phyloP scores from a whole-genome alignment of 1,140 invertebrate species.

The Epicauta chinensis region DNA sequence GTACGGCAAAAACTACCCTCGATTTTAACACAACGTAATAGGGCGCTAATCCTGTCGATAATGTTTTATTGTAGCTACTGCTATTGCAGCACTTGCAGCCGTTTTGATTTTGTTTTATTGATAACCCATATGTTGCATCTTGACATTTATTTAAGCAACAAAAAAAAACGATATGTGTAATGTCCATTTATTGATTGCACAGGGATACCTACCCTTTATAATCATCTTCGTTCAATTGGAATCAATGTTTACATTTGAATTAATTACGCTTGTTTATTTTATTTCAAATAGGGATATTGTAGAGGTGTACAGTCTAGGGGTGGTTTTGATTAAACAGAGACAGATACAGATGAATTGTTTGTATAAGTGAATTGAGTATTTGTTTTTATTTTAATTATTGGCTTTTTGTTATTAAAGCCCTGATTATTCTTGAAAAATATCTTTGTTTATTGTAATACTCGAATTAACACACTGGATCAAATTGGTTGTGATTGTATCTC shows the following conservation, averaged over 20 bases:
- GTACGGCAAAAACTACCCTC: conserved; percentile 1
- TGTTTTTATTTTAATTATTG: conserved; percentile 19
- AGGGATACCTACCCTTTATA: conserved; percentile 4
- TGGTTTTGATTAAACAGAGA: background rate
- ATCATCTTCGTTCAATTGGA: conserved; percentile 18
- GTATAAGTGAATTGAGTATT: conserved; percentile 5
- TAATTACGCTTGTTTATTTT: conserved; percentile 25
- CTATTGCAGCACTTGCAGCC: conserved; percentile 23
- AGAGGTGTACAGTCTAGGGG: no score
- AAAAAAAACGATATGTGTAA: no score
- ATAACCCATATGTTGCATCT: conserved; percentile 24
- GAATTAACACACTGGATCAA: no score
- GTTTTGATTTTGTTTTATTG: conserved; percentile 32
- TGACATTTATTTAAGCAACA: no score
- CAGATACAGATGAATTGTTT: conserved; percentile 6
- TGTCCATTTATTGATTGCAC: no score
- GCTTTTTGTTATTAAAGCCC: conserved; percentile 18
- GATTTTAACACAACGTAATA: conserved; percentile 1
- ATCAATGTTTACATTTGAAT: conserved; percentile 26
- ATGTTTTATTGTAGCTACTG: conserved; percentile 29
- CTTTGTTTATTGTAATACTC: no score
- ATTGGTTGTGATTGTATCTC: no score
- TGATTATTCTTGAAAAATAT: no score
- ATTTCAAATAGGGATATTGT: conserved; percentile 1
- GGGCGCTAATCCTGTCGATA: conserved; percentile 28